Evolutionary conservation across 2,888 invertebrate species (phyloP).

Genomic region (Lapara coniferarum): DNA sequence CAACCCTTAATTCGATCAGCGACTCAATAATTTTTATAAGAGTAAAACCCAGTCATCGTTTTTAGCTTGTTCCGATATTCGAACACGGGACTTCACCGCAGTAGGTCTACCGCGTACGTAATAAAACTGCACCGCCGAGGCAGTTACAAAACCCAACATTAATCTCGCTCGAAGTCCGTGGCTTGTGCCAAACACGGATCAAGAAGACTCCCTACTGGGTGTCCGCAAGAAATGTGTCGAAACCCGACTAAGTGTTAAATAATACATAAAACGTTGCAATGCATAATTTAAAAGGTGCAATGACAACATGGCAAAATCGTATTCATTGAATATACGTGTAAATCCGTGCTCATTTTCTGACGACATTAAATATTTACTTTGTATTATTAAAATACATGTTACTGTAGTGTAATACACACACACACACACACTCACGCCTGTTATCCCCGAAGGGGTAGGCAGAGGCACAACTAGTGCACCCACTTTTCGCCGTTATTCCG

Average conservation of each 20-base stretch:
- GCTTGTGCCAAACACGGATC: constrained; percentile 44
- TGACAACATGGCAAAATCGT: constrained; percentile 44
- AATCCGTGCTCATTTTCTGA: constrained; percentile 37
- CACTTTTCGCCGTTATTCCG: no score
- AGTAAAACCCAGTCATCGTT: no score
- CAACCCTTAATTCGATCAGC: no score
- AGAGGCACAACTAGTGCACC: no score
- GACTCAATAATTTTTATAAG: no score
- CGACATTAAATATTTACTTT: constrained; percentile 4
- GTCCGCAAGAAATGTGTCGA: constrained; percentile 70
- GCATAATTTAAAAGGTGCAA: constrained; percentile 69
- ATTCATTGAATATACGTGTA: constrained; percentile 30
- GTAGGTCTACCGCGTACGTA: no score
- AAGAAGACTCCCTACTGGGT: constrained; percentile 62
- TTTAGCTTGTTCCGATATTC: no score
- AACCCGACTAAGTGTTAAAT: constrained; percentile 74
- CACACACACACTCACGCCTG: no score
- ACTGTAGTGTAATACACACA: not conserved
- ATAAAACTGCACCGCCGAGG: no score
- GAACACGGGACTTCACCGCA: no score
- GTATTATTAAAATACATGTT: not conserved
- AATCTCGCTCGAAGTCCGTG: constrained; percentile 28
- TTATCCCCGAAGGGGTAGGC: no score
- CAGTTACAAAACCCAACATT: not conserved
- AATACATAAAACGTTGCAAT: constrained; percentile 75